Base-by-base conservation (phyloP, 2,113 vertebrate genomes). In the Columba janthina region DNA sequence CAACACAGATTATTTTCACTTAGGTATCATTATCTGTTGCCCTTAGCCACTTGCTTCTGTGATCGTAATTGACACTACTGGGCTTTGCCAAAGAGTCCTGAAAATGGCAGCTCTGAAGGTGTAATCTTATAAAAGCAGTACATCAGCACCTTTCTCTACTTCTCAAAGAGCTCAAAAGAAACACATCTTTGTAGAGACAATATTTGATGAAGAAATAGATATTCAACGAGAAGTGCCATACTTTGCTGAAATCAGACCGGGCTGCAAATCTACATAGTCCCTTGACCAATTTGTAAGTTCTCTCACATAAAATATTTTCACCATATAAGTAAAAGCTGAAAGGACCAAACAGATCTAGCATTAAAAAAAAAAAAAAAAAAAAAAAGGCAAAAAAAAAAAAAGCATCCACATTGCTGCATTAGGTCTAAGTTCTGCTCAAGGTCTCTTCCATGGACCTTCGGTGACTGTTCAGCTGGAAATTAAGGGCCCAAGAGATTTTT, bases 401-500 rank as follows among this genome's bases (percentile, higher is more conserved):
- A 38, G 12, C 44, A 89, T 76, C 54, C 2, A 0, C 46, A 54
- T 32, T 56, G 57, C 40, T 76, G 74, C 5, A 21, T 28, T 36
- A 85, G 53, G 51, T 64, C 44, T 78, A 89, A 86, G 85, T 80
- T 95, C 93, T 71, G 69, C 53, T 76, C 95, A 93, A 95, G 88
- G 85, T 86, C 85, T 94, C 46, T 56, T 94, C 26, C 67, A 64
- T 3, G 7, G 85, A 79, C 29, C 42, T 94, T 38, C 89, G 76
- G 80, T 94, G 80, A 74, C 61, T 71, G 34, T 82, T 94, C 60
- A 86, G 61, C 24, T 93, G 94, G 92, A 97, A 96, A 90, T 65
- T 22, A 60, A 92, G 36, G 89, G 48, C 86, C 84, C 89, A 80
- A 34, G 94, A 93, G 80, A 88, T 80, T 78, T 88, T 86, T 38